Percentiles rank a stretch among this genome's conserved stretches.
Evolutionary conservation across 2,797 vertebrate genomes (phyloP).

Genomic region (Poecilia velifera): DNA sequence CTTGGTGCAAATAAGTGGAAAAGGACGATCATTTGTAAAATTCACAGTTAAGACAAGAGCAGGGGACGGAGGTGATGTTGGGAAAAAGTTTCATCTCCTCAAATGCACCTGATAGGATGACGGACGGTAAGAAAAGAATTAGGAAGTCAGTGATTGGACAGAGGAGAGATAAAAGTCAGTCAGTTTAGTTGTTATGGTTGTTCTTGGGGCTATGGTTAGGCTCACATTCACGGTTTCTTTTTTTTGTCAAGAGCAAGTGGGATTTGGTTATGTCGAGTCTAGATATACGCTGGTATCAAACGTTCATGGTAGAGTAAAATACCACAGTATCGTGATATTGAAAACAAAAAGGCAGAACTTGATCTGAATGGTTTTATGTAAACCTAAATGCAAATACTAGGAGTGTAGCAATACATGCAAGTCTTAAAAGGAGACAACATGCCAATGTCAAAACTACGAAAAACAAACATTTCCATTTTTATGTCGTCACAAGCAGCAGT

Average conservation of each 20-base stretch:
- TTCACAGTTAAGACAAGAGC: conserved; percentile 11
- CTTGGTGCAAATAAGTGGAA: conserved; percentile 34
- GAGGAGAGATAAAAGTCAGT: conserved; percentile 23
- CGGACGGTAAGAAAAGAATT: conserved; percentile 46
- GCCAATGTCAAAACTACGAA: background rate
- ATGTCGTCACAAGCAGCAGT: background rate
- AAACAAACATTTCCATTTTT: background rate
- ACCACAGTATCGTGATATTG: background rate
- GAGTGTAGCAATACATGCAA: background rate
- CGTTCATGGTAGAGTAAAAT: background rate
- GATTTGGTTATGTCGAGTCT: conserved; percentile 28
- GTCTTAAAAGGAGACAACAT: background rate
- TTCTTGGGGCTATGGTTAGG: conserved; percentile 3
- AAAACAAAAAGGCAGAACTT: background rate
- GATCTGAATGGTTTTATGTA: background rate
- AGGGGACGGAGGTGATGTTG: conserved; percentile 45
- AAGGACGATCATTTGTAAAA: conserved; percentile 1
- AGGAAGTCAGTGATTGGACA: conserved; percentile 60
- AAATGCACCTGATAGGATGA: conserved; percentile 18
- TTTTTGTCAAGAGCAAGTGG: conserved; percentile 1
- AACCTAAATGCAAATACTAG: background rate
- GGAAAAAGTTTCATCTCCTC: conserved; percentile 47
- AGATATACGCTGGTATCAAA: background rate
- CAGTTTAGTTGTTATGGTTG: conserved; percentile 17
- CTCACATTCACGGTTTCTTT: conserved; percentile 7